These are phyloP conservation scores for Nyctibius grandis DNA, from an alignment of 2,797 vertebrate genomes.

Conservation along the genomic window DNA sequence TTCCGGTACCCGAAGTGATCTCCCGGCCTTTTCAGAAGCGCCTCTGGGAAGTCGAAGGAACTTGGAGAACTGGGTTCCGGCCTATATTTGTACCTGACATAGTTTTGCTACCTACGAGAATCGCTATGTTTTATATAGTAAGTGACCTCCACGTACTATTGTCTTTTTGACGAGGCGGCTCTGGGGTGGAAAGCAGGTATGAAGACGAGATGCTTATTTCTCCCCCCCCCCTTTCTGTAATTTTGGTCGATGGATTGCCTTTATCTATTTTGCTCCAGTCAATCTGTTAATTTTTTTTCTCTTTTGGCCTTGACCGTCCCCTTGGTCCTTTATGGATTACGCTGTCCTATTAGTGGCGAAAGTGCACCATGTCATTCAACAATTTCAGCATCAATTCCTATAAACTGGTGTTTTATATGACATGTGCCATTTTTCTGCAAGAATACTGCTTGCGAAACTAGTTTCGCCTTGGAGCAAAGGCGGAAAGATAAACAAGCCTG, in stretches of 20 bases:
- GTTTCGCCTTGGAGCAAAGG: conserved; percentile 78
- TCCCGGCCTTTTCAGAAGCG: background rate
- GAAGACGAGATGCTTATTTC: background rate
- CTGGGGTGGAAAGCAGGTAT: background rate
- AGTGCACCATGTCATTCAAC: conserved; percentile 64
- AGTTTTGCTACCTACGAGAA: background rate
- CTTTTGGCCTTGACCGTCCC: conserved; percentile 28
- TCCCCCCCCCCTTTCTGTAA: background rate
- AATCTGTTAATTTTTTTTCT: background rate
- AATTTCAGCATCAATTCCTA: conserved; percentile 72
- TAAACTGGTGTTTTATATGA: conserved; percentile 73
- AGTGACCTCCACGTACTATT: background rate
- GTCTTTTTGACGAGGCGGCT: background rate
- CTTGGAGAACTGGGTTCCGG: conserved; percentile 45
- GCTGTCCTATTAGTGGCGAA: conserved; percentile 21
- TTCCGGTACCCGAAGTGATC: background rate
- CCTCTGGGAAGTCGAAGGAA: conserved; percentile 36
- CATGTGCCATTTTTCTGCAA: conserved; percentile 74
- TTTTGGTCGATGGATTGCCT: background rate
- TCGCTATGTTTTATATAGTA: conserved; percentile 11
- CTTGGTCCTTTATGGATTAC: conserved; percentile 21
- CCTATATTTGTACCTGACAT: conserved; percentile 55
- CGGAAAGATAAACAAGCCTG: conserved; percentile 77
- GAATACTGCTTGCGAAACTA: conserved; percentile 78
- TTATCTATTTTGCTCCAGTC: background rate